Evolutionary conservation across 1,140 invertebrate species (phyloP), one percentile per base, ranked within the genome.

Genomic region (Neotoxoptera formosana): DNA sequence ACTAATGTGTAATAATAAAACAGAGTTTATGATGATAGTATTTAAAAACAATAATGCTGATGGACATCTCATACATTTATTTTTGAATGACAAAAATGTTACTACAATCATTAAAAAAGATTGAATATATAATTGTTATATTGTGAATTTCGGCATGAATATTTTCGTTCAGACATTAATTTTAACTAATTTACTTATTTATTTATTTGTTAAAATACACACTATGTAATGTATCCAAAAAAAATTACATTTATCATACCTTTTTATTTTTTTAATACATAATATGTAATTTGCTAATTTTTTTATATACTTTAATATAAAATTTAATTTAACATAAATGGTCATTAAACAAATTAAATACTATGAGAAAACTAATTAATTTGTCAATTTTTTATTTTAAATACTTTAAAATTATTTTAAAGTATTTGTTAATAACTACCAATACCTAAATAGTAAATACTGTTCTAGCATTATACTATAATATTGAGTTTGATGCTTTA

Each of bases 1-100:
- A 93, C 34, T 25, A 30, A 25, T 92, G 14, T 53, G 91, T 30
- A 17, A 84, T 51, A 76, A 47, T 53, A 84, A 51, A 30, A 92
- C 91, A 30, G 48, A 53, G 30, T 93, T 93, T 45, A 30, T 21
- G 23, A 93, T 93, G 91, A 86, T 93, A 36, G 11, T 93, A 30
- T 11, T 41, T 0, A 9, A 48, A 41, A 25, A 41, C 7, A 86
- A 86, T 93, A 23, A 53, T 11, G 3, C 9, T 41, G 48, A 41
- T 53, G 91, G 91, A 4, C 91, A 93, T 83, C 9, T 25, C 53
- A 45, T 93, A 36, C 23, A 36, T 9, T 47, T 93, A 30, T 86
- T 84, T 53, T 36, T 53, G 7, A 17, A 84, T 41, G 48, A 56
- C 56, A 8, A 53, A 25, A 20, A 93, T 93, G 48, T 93, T 9